phyloP scores from a whole-genome alignment of 2,113 vertebrate species.

The Corapipo altera region DNA sequence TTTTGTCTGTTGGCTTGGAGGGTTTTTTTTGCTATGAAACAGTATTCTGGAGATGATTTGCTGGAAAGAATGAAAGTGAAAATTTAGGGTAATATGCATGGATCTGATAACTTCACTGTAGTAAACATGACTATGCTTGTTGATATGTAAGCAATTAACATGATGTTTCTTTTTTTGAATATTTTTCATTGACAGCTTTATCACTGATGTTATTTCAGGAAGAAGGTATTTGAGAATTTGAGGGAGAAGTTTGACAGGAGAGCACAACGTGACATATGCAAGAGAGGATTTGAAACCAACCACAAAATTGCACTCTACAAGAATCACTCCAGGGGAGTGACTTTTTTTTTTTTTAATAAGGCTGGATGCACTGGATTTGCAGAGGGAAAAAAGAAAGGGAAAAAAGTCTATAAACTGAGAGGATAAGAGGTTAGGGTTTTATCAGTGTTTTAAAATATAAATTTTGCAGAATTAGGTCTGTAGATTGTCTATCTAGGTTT shows the following conservation, averaged over 20 bases:
- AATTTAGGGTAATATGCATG: neutral
- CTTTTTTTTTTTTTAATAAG: neutral
- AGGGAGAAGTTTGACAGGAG: neutral
- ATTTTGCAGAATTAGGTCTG: neutral
- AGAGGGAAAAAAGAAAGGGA: fast-evolving
- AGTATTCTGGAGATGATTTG: neutral
- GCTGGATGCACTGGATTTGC: neutral
- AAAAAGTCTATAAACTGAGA: neutral
- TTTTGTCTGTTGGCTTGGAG: neutral
- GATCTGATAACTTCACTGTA: neutral
- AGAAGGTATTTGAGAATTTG: neutral
- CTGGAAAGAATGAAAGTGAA: neutral
- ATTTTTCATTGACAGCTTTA: neutral
- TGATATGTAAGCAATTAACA: neutral
- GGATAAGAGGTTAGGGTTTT: neutral
- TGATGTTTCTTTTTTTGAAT: neutral
- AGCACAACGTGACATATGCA: neutral
- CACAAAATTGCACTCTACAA: neutral
- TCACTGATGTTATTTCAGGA: neutral
- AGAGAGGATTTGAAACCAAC: neutral
- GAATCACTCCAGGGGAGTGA: neutral
- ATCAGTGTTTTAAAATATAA: neutral
- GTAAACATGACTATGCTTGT: neutral
- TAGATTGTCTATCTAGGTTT: neutral
- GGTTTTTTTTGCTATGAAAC: neutral